A percentile compares a stretch with the other conserved stretches of the same genome.
phyloP scores from a whole-genome alignment of 37 sponge, comb jelly and placozoan genomes.

The Geodia barretti region DNA sequence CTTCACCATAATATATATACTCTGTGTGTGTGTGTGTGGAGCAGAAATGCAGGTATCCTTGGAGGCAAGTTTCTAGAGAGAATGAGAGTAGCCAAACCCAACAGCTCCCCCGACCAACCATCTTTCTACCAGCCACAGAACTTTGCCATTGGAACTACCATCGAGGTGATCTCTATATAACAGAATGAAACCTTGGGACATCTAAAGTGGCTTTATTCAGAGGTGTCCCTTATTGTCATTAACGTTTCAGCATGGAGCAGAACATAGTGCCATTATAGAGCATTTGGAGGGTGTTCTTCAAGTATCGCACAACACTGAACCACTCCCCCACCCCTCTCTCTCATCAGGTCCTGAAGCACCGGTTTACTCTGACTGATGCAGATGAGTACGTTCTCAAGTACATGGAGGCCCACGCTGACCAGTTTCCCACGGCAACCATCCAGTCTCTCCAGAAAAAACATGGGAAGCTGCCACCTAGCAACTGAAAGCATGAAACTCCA shows the following conservation, averaged over 20 bases:
- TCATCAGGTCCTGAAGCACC: constrained; percentile 81
- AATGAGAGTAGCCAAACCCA: constrained; percentile 81
- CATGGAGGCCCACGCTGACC: constrained; percentile 67
- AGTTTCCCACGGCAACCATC: constrained; percentile 79
- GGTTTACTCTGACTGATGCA: constrained; percentile 90
- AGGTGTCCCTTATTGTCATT: no score
- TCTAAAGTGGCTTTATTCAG: no score
- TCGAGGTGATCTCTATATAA: no score
- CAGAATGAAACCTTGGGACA: no score
- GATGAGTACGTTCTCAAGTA: constrained; percentile 91
- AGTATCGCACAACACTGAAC: no score
- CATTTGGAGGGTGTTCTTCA: no score
- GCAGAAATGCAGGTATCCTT: constrained; percentile 93
- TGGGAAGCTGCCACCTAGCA: constrained; percentile 10
- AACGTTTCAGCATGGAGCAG: no score
- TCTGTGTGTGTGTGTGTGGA: constrained; percentile 2
- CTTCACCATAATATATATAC: background rate
- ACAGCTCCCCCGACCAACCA: constrained; percentile 69
- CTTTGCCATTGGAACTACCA: constrained; percentile 83
- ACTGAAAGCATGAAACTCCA: background rate
- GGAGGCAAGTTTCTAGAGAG: constrained; percentile 94
- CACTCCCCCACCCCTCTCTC: no score
- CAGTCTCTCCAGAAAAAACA: constrained; percentile 76
- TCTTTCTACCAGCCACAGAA: constrained; percentile 87
- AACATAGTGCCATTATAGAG: no score